Conservation (phyloP, 2,113 vertebrate genomes). For the Strix aluco region DNA sequence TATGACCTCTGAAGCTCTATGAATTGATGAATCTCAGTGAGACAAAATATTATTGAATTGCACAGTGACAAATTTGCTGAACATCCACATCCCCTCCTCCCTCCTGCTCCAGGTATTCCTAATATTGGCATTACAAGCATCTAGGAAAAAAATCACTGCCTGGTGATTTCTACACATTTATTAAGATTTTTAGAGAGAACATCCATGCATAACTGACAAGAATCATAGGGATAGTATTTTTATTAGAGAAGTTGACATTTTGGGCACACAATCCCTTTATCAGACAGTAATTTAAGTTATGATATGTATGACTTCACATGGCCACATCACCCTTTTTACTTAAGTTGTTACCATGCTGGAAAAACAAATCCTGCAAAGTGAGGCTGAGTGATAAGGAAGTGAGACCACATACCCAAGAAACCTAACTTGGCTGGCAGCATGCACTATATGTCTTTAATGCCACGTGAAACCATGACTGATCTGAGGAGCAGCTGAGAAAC, state of each 20-base stretch:
- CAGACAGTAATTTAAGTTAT: background rate
- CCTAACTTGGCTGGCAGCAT: background rate
- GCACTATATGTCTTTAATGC: background rate
- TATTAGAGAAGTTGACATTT: background rate
- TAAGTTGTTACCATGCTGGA: background rate
- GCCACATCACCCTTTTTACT: background rate
- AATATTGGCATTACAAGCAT: background rate
- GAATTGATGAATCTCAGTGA: background rate
- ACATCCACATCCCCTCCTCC: too few species aligned
- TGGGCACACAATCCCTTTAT: background rate
- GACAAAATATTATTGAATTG: background rate
- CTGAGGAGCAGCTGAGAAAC: background rate
- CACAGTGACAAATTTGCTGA: background rate
- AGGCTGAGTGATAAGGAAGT: background rate
- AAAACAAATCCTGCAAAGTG: background rate
- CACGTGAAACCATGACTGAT: background rate
- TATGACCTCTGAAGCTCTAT: background rate
- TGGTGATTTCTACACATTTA: background rate
- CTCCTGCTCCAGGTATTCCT: rapidly evolving
- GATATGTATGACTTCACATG: background rate
- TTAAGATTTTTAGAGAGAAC: background rate
- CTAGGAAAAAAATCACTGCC: background rate
- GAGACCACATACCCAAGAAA: background rate
- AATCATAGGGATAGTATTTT: background rate
- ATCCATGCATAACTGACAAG: background rate